Evolutionary conservation across 1,140 invertebrate genomes (phyloP).

Genomic region (Paraescarpia echinospica): DNA sequence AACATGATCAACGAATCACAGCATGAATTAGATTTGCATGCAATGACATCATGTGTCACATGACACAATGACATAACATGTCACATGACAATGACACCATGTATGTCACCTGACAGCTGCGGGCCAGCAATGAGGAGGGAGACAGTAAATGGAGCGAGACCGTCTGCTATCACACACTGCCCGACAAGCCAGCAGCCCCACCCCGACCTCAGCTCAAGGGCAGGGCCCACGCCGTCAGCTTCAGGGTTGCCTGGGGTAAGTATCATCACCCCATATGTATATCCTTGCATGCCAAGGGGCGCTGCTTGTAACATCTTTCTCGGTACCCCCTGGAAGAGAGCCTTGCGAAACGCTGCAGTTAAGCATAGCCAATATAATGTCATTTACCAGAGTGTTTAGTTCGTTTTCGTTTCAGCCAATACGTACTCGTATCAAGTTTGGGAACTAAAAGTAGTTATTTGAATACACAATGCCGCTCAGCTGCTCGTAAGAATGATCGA

Average conservation of each 20-base stretch:
- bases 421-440: too few species aligned
- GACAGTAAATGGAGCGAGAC: conserved; percentile 79
- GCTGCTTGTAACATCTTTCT: too few species aligned
- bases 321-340: too few species aligned
- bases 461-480: too few species aligned
- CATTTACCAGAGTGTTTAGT: too few species aligned
- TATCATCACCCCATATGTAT: conserved; percentile 5
- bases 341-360: too few species aligned
- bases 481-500: too few species aligned
- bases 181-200: conserved; percentile 75
- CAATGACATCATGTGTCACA: conserved; percentile 5
- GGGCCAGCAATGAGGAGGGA: conserved; percentile 79
- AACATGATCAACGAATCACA: too few species aligned
- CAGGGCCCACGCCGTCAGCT: conserved; percentile 72
- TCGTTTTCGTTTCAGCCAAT: too few species aligned
- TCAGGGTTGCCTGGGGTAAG: conserved; percentile 73
- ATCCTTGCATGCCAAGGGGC: too few species aligned
- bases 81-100: neutral
- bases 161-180: conserved; percentile 73
- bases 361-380: too few species aligned
- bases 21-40: neutral
- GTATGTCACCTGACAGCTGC: conserved; percentile 62
- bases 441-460: too few species aligned
- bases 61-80: neutral
- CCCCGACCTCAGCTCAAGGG: conserved; percentile 75